These are phyloP conservation scores for Asarcornis scutulata DNA, from an alignment of 2,113 vertebrate genomes.

Conservation along the genomic window DNA sequence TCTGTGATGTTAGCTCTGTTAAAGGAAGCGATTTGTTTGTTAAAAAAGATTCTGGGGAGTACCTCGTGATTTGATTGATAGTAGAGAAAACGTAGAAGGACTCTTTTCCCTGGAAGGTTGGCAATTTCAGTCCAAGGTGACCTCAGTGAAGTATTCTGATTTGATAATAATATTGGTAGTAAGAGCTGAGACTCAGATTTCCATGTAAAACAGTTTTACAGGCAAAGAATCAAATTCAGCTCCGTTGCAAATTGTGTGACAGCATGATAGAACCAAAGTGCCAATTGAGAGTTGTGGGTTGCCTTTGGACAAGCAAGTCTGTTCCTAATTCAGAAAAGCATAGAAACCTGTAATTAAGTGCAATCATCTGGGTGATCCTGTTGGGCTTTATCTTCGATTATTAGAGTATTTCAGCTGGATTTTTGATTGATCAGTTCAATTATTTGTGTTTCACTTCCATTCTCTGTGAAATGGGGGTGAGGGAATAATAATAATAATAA, in stretches of 20 bases:
- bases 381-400: not conserved
- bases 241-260: not conserved
- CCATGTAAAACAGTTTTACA: not conserved
- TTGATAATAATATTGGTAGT: not conserved
- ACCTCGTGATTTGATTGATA: not conserved
- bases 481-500: not conserved
- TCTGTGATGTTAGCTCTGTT: not conserved
- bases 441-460: not conserved
- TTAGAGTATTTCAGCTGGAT: not conserved
- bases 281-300: not conserved
- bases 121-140: not conserved
- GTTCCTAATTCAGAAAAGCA: not conserved
- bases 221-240: not conserved
- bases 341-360: constrained; percentile 14
- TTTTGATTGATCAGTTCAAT: not conserved
- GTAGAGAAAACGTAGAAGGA: not conserved
- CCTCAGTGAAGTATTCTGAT: not conserved
- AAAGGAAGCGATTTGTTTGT: not conserved
- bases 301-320: constrained; percentile 9
- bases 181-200: not conserved
- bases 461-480: not conserved
- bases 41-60: not conserved
- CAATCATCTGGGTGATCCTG: not conserved
- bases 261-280: not conserved
- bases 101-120: not conserved